Evolutionary conservation across 2,113 vertebrate genomes (phyloP).

Genomic region (Columba janthina): DNA sequence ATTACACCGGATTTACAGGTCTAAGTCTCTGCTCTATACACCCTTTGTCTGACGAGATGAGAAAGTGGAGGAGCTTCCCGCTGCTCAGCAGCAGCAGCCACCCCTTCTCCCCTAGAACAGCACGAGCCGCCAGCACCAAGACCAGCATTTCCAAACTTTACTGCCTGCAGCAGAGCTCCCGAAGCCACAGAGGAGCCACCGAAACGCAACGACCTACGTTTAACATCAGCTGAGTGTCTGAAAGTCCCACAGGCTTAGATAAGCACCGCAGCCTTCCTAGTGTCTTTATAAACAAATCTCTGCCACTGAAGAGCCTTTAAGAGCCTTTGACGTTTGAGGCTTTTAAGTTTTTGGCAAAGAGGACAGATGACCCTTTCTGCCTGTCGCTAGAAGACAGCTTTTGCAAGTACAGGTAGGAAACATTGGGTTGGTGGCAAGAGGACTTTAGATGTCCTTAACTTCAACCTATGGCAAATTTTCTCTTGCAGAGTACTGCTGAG

Average conservation of each 20-base stretch:
- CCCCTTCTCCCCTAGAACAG: neutral
- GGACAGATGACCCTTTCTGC: neutral
- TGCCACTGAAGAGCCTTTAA: neutral
- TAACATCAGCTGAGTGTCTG: neutral
- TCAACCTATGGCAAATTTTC: neutral
- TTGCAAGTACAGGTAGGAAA: neutral
- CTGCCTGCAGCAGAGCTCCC: neutral
- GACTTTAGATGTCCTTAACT: neutral
- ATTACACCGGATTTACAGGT: neutral
- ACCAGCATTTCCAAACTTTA: neutral
- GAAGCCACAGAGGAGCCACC: rapidly evolving
- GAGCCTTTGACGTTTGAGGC: neutral
- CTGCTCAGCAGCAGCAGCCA: neutral
- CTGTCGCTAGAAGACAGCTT: neutral
- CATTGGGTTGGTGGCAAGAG: neutral
- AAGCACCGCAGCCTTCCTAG: neutral
- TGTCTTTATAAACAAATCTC: neutral
- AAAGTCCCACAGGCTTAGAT: neutral
- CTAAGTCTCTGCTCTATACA: neutral
- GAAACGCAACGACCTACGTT: neutral
- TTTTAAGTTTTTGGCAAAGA: neutral
- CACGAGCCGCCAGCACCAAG: rapidly evolving
- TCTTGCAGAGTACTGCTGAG: neutral
- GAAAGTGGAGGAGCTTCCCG: neutral
- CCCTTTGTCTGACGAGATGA: neutral